Evolutionary conservation across 1,140 invertebrate genomes (phyloP).

Genomic region (Drosophila arizonae): DNA sequence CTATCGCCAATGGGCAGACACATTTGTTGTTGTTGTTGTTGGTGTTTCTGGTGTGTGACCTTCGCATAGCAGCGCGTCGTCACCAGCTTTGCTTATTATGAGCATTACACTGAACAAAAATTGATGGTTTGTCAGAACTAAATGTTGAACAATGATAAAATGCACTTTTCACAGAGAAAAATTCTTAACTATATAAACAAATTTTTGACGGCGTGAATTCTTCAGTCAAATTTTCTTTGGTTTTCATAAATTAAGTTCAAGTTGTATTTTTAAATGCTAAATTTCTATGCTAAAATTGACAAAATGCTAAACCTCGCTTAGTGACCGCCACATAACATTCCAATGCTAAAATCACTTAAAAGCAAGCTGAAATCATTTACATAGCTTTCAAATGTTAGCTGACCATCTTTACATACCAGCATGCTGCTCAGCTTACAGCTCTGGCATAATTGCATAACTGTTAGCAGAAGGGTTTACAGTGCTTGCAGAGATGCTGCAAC

Average conservation of each 20-base stretch:
- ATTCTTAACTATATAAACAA: background rate
- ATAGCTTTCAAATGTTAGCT: background rate
- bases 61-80: constrained; percentile 77
- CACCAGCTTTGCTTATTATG: constrained; percentile 72
- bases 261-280: too few species aligned
- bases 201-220: too few species aligned
- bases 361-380: background rate
- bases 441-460: too few species aligned
- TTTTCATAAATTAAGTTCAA: too few species aligned
- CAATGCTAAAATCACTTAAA: background rate
- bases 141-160: background rate
- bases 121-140: background rate
- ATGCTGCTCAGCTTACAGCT: too few species aligned
- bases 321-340: background rate
- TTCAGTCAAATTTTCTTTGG: too few species aligned
- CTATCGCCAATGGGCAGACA: constrained; percentile 39
- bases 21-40: constrained; percentile 20
- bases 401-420: background rate
- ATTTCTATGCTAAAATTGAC: too few species aligned
- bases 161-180: background rate
- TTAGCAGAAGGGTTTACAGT: too few species aligned
- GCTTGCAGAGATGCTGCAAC: too few species aligned
- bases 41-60: constrained; percentile 57
- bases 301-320: too few species aligned
- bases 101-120: constrained; percentile 53